These are phyloP conservation scores for Thunnus thynnus DNA, from an alignment of 2,113 vertebrate species.

Conservation along the genomic window DNA sequence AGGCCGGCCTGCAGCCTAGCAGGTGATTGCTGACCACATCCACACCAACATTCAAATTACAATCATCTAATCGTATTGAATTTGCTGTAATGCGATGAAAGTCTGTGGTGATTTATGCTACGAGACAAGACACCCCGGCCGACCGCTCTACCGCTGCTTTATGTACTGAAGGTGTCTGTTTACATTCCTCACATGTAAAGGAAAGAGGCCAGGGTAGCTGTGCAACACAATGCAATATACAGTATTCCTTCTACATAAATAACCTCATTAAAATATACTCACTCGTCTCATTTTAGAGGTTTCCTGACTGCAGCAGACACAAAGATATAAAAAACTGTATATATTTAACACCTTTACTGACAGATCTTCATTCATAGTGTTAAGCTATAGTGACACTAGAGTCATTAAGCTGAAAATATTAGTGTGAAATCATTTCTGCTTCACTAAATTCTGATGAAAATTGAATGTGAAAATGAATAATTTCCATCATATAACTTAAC, in stretches of 20 bases:
- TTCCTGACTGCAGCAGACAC: not conserved
- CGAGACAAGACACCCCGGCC: not conserved
- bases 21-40: not conserved
- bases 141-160: not conserved
- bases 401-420: too few species aligned
- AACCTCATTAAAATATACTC: not conserved
- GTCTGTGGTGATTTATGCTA: constrained; percentile 8
- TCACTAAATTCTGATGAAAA: too few species aligned
- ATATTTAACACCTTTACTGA: not conserved
- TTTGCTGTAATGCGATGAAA: not conserved
- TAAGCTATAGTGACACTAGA: too few species aligned
- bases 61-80: not conserved
- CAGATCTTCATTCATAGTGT: too few species aligned
- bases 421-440: too few species aligned
- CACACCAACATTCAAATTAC: not conserved
- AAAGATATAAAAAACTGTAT: not conserved
- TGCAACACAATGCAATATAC: not conserved
- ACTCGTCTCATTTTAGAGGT: not conserved
- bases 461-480: too few species aligned
- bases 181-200: constrained; percentile 56
- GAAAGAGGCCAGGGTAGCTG: constrained; percentile 16
- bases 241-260: not conserved
- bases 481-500: too few species aligned
- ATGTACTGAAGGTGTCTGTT: constrained; percentile 23
- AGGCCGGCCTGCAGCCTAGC: not conserved